phyloP scores from a whole-genome alignment of 1,140 invertebrate species.

The Drosophila novamexicana region DNA sequence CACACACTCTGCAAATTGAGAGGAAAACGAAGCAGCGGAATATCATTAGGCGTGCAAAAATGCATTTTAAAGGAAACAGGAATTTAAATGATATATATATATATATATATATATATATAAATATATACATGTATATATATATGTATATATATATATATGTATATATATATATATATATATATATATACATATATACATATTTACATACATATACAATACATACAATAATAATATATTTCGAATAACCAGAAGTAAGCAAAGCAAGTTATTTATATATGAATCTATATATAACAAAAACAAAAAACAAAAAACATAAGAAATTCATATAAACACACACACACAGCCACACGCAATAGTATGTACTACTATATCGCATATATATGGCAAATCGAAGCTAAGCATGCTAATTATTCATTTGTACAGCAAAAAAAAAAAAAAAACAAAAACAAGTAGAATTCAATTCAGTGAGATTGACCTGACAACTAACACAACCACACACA shows the following conservation, averaged over 20 bases:
- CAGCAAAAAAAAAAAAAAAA: conserved; percentile 13
- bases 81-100: conserved; percentile 80
- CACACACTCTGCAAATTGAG: conserved; percentile 2
- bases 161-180: conserved; percentile 39
- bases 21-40: conserved; percentile 35
- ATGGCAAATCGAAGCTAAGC: conserved; percentile 36
- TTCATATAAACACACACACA: conserved; percentile 28
- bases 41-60: conserved; percentile 80
- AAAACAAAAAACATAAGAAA: conserved; percentile 24
- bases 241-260: conserved; percentile 58
- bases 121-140: conserved; percentile 23
- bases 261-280: conserved; percentile 76
- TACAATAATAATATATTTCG: conserved; percentile 60
- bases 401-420: conserved; percentile 40
- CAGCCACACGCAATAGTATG: conserved; percentile 19
- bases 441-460: conserved; percentile 14
- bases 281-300: conserved; percentile 38
- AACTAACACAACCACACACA: conserved; percentile 8
- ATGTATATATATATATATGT: conserved; percentile 4
- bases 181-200: conserved; percentile 51
- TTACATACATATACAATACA: conserved; percentile 25
- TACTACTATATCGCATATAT: conserved; percentile 54
- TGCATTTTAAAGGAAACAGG: conserved; percentile 81
- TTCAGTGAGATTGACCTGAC: conserved; percentile 26
- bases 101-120: conserved; percentile 43